phyloP scores from a whole-genome alignment of 2,888 invertebrate genomes.

The Trichacis sp. region DNA sequence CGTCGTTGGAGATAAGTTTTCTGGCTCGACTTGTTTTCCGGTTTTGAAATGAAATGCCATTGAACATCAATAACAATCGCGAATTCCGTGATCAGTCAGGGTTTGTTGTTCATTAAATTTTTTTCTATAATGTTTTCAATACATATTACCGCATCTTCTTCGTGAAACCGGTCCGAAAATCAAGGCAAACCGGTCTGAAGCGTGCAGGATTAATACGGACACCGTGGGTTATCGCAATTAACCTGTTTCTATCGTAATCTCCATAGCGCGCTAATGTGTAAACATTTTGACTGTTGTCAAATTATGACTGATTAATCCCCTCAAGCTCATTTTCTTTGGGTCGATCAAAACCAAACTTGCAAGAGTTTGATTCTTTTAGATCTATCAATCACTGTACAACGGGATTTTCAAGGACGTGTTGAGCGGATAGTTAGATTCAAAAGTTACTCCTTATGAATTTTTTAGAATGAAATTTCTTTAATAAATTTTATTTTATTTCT shows the following conservation, averaged over 20 bases:
- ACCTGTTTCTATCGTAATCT: constrained; percentile 41
- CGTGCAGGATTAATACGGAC: constrained; percentile 30
- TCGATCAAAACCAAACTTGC: too few relatives aligned
- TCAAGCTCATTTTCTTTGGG: not conserved
- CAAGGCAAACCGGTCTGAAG: constrained; percentile 39
- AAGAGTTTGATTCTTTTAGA: too few relatives aligned
- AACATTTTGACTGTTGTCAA: constrained; percentile 19
- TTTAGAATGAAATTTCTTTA: too few relatives aligned
- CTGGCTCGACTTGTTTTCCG: not conserved
- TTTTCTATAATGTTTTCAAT: constrained; percentile 4
- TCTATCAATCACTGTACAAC: too few relatives aligned
- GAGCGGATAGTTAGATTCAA: too few relatives aligned
- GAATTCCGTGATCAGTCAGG: not conserved
- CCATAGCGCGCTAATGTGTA: constrained; percentile 22
- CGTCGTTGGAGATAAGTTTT: too few relatives aligned
- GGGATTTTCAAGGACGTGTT: too few relatives aligned
- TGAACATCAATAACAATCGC: not conserved
- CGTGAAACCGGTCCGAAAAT: constrained; percentile 43
- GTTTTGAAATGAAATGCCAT: not conserved
- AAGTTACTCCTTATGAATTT: too few relatives aligned
- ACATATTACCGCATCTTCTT: constrained; percentile 27
- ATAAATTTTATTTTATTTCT: too few relatives aligned
- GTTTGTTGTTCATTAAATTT: not conserved
- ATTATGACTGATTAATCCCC: constrained; percentile 11
- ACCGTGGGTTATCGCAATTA: constrained; percentile 35